phyloP scores from a whole-genome alignment of 1,140 invertebrate genomes.

The Danaus plexippus region DNA sequence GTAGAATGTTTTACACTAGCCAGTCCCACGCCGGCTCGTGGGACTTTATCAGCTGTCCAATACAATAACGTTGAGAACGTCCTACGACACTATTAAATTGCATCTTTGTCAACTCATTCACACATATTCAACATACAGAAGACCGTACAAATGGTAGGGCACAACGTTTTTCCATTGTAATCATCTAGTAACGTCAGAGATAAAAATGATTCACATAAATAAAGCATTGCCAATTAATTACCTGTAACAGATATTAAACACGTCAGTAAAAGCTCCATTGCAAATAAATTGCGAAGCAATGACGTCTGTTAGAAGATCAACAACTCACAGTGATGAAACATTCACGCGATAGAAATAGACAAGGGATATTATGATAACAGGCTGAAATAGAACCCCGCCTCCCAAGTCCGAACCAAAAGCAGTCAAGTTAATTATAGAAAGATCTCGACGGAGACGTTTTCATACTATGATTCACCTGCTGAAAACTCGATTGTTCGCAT shows the following conservation, averaged over 20 bases:
- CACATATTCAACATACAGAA: too few species aligned
- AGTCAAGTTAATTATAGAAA: constrained; percentile 65
- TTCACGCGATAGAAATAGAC: constrained; percentile 51
- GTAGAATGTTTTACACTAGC: too few species aligned
- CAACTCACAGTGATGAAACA: constrained; percentile 39
- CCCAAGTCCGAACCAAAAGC: constrained; percentile 65
- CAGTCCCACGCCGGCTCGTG: constrained; percentile 13
- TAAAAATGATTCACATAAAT: too few species aligned
- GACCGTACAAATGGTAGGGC: background rate
- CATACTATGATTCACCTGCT: constrained; percentile 67
- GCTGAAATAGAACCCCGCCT: constrained; percentile 65
- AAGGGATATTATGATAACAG: constrained; percentile 50
- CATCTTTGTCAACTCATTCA: constrained; percentile 13
- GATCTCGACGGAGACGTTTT: constrained; percentile 58
- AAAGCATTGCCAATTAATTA: too few species aligned
- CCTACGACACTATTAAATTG: constrained; percentile 24
- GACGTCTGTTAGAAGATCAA: constrained; percentile 29
- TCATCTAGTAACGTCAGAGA: too few species aligned
- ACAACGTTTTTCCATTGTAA: too few species aligned
- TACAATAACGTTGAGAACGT: constrained; percentile 26
- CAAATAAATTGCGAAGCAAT: constrained; percentile 7
- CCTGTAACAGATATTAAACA: too few species aligned
- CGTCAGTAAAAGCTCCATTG: too few species aligned
- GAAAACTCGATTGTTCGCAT: constrained; percentile 67
- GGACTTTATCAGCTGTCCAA: constrained; percentile 23